Conservation (phyloP, 2,113 vertebrate species). For the Jaculus jaculus region DNA sequence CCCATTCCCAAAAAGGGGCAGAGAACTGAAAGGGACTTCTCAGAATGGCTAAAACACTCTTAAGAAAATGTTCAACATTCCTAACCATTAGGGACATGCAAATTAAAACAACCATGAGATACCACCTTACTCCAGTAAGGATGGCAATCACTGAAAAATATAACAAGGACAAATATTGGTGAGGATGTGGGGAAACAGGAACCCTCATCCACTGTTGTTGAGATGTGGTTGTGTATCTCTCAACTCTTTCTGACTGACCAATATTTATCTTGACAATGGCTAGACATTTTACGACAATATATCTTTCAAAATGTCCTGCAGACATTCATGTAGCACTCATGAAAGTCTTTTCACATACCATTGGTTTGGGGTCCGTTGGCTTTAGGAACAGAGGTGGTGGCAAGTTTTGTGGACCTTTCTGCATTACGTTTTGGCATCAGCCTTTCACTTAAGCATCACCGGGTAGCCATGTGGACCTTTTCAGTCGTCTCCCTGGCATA, state of each 20-base stretch:
- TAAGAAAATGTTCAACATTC: no score
- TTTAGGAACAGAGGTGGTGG: not conserved
- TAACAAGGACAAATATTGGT: no score
- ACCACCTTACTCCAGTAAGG: no score
- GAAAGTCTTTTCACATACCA: not conserved
- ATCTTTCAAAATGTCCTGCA: not conserved
- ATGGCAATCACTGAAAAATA: no score
- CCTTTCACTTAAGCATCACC: not conserved
- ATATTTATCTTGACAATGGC: not conserved
- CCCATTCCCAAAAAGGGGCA: no score
- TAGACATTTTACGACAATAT: not conserved
- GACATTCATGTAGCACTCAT: not conserved
- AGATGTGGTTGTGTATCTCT: accelerated
- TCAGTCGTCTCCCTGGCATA: not conserved
- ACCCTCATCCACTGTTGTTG: not conserved
- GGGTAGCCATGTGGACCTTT: not conserved
- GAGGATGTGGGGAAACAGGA: no score
- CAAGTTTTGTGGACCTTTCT: not conserved
- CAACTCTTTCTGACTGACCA: not conserved
- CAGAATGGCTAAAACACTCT: no score
- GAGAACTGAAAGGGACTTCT: no score
- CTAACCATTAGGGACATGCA: no score
- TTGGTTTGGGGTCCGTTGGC: not conserved
- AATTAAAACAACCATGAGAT: no score
- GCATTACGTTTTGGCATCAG: not conserved